These are phyloP conservation scores for Xestia xanthographa DNA, from an alignment of 2,888 invertebrate species.

Conservation along the genomic window DNA sequence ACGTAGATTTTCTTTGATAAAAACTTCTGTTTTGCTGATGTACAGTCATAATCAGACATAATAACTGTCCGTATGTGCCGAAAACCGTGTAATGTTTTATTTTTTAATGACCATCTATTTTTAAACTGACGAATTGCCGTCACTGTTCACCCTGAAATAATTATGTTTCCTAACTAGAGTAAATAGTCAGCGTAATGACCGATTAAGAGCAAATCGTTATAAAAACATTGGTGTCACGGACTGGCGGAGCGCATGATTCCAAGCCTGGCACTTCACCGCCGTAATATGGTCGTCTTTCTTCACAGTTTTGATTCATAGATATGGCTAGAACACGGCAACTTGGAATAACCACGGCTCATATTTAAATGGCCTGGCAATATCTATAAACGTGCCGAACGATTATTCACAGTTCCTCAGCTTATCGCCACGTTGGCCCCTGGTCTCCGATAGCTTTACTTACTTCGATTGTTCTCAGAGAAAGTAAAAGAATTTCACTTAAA, in stretches of 20 bases:
- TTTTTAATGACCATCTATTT: constrained; percentile 36
- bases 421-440: constrained; percentile 74
- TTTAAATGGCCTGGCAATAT: constrained; percentile 70
- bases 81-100: background rate
- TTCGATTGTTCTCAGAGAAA: constrained; percentile 76
- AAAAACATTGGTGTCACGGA: constrained; percentile 85
- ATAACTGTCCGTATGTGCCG: background rate
- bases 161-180: constrained; percentile 58
- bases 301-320: constrained; percentile 68
- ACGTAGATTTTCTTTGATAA: constrained; percentile 9
- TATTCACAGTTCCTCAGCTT: constrained; percentile 74
- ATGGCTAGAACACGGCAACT: constrained; percentile 66
- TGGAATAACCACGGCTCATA: constrained; percentile 66
- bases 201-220: constrained; percentile 72
- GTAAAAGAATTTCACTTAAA: constrained; percentile 72
- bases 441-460: constrained; percentile 69
- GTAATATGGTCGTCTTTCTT: constrained; percentile 71
- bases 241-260: constrained; percentile 80
- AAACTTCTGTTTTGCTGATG: background rate
- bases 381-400: constrained; percentile 79
- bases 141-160: constrained; percentile 48
- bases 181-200: constrained; percentile 70
- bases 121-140: constrained; percentile 26
- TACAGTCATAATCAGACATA: background rate
- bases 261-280: constrained; percentile 70